Conservation (phyloP, 2,113 vertebrate genomes). For the Dicentrarchus labrax region DNA sequence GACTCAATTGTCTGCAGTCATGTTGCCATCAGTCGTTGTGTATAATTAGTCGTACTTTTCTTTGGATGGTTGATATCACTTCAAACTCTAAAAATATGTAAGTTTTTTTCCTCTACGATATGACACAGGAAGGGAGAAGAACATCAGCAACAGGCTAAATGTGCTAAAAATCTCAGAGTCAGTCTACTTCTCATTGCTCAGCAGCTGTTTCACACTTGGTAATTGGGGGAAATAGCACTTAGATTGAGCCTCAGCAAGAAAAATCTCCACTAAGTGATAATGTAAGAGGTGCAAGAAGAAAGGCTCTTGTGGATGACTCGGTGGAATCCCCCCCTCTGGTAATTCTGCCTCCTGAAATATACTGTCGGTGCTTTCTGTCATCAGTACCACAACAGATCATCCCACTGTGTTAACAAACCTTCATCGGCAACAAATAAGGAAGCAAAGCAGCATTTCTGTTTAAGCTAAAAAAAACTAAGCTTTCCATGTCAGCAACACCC, state of each 20-base stretch:
- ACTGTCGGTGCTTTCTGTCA: not conserved
- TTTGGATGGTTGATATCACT: not conserved
- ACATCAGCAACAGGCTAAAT: not conserved
- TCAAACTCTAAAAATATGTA: not conserved
- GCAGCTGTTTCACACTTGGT: conserved; percentile 11
- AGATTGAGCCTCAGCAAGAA: not conserved
- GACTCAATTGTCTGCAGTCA: not conserved
- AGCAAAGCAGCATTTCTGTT: not conserved
- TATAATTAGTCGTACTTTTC: not conserved
- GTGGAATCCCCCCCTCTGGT: not conserved
- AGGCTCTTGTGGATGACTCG: not conserved
- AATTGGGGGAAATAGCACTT: conserved; percentile 2
- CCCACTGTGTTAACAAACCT: not conserved
- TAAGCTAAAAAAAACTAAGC: not conserved
- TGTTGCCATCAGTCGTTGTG: not conserved
- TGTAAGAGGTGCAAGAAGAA: not conserved
- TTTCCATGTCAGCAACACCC: not conserved
- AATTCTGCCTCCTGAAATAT: conserved; percentile 1
- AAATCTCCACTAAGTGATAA: not conserved
- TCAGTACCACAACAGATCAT: not conserved
- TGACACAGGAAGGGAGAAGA: not conserved
- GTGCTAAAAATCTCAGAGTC: not conserved
- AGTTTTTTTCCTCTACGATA: not conserved
- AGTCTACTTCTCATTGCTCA: not conserved
- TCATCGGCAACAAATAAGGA: not conserved